Conservation (phyloP, 2,113 vertebrate species). For the Polypterus senegalus region DNA sequence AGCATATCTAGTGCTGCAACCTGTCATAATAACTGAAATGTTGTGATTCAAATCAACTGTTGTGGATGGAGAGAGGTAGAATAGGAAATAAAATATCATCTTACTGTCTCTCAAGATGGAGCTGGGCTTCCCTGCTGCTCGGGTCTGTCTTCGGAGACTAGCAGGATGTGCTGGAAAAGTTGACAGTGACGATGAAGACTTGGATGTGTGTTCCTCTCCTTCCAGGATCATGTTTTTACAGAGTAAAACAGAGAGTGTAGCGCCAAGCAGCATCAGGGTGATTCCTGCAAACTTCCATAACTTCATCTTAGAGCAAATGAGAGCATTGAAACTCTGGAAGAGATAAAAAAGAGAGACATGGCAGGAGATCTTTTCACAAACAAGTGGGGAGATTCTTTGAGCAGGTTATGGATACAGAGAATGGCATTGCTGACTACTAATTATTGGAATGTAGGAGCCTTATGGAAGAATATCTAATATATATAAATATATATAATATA, state of each 20-base stretch:
- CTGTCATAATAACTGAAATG: too few relatives aligned
- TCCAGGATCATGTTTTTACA: constrained; percentile 54
- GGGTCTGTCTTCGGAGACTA: constrained; percentile 29
- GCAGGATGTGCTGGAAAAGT: constrained; percentile 12
- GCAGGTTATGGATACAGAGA: too few relatives aligned
- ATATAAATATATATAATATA: too few relatives aligned
- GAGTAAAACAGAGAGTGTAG: constrained; percentile 63
- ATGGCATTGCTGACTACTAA: too few relatives aligned
- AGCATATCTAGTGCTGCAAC: too few relatives aligned
- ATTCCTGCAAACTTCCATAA: constrained; percentile 83
- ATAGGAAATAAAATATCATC: constrained; percentile 22
- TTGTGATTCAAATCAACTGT: not conserved
- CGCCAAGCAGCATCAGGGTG: constrained; percentile 70
- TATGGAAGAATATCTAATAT: too few relatives aligned
- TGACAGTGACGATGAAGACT: constrained; percentile 12
- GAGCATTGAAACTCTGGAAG: constrained; percentile 75
- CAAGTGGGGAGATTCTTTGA: too few relatives aligned
- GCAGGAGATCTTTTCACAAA: too few relatives aligned
- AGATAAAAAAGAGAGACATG: constrained; percentile 32
- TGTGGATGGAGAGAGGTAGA: constrained; percentile 16
- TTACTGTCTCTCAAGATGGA: constrained; percentile 55
- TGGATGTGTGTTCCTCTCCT: constrained; percentile 23
- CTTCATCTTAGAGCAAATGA: constrained; percentile 83
- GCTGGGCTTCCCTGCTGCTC: constrained; percentile 40
- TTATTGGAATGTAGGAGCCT: too few relatives aligned